phyloP scores from a whole-genome alignment of 2,888 invertebrate genomes.

The Drosophila mayaguana region DNA sequence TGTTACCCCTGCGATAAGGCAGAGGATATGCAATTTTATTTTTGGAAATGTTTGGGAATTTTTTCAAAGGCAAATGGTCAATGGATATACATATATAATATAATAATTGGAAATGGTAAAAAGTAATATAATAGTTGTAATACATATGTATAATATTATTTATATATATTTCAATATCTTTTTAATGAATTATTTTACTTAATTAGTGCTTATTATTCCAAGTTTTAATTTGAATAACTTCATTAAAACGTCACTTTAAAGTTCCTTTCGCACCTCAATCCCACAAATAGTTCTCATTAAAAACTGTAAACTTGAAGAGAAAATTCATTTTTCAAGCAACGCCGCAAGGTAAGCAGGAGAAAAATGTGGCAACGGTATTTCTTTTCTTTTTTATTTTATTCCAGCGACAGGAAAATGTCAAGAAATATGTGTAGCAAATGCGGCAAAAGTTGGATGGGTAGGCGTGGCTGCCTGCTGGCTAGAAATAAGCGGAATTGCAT shows the following conservation, averaged over 20 bases:
- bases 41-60: neutral
- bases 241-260: neutral
- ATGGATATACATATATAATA: too few species aligned
- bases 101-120: neutral
- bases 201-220: neutral
- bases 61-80: neutral
- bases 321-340: conserved; percentile 19
- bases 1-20: conserved; percentile 12
- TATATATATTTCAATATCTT: too few species aligned
- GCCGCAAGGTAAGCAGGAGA: conserved; percentile 12
- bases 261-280: neutral
- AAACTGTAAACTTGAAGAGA: conserved; percentile 10
- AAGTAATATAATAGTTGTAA: too few species aligned
- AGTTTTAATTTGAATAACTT: neutral
- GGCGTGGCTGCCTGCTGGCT: conserved; percentile 27
- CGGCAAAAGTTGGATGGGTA: neutral
- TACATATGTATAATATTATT: too few species aligned
- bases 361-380: conserved; percentile 30
- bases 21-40: conserved; percentile 15
- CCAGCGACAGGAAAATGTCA: conserved; percentile 6
- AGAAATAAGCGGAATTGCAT: conserved; percentile 59
- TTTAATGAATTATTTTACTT: too few species aligned
- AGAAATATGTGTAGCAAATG: conserved; percentile 24
- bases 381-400: neutral
- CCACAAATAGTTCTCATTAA: conserved; percentile 15